Conservation (phyloP, 2,888 invertebrate genomes). For the Agrotis exclamationis region DNA sequence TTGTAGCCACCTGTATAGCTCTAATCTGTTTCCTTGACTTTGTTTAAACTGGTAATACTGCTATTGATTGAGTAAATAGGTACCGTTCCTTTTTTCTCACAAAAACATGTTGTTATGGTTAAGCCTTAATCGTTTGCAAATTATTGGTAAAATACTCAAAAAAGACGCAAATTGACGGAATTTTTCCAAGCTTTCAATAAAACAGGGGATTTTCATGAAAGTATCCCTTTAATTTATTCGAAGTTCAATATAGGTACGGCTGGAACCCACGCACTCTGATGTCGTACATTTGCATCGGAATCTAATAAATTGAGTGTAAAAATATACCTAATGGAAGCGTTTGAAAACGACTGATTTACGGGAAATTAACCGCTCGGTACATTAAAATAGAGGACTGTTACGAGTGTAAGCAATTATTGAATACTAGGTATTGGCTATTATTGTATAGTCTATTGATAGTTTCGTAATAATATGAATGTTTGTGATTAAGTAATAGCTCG, state of each 20-base stretch:
- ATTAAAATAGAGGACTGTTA: constrained; percentile 12
- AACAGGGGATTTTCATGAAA: constrained; percentile 72
- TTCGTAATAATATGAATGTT: neutral
- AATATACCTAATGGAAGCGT: constrained; percentile 43
- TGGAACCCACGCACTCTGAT: constrained; percentile 58
- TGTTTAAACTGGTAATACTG: no score
- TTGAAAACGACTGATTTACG: constrained; percentile 35
- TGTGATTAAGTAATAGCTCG: neutral
- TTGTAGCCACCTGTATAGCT: no score
- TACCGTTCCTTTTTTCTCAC: neutral
- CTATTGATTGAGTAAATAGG: no score
- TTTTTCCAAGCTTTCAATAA: constrained; percentile 30
- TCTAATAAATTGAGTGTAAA: constrained; percentile 73
- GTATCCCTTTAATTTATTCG: constrained; percentile 77
- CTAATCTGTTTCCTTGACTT: no score
- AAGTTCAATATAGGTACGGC: constrained; percentile 70
- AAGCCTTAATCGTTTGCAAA: neutral
- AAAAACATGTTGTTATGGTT: neutral
- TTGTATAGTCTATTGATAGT: neutral
- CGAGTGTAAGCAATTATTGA: constrained; percentile 8
- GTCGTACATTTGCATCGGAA: constrained; percentile 78
- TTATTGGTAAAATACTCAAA: constrained; percentile 2
- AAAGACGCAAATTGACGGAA: constrained; percentile 3
- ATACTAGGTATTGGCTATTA: constrained; percentile 8
- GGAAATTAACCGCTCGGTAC: constrained; percentile 16